These are phyloP conservation scores for Octodonta nipae DNA, from an alignment of 2,888 invertebrate species.

Conservation along the genomic window DNA sequence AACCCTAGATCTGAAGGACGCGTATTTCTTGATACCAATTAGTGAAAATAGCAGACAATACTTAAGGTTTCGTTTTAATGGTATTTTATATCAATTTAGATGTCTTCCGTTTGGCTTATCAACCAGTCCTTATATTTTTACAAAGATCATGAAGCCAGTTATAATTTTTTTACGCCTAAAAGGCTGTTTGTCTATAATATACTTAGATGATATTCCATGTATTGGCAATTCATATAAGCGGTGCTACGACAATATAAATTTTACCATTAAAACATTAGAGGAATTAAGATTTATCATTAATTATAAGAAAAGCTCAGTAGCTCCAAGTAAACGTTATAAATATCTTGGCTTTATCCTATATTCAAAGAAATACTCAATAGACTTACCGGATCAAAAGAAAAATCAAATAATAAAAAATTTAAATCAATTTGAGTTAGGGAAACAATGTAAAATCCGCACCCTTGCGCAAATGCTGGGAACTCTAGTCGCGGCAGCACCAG, in stretches of 20 bases:
- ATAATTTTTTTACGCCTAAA: slow-evolving; percentile 7
- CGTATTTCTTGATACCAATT: slow-evolving; percentile 16
- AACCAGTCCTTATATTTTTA: slow-evolving; percentile 16
- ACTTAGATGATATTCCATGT: slow-evolving; percentile 16
- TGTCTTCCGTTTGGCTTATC: slow-evolving; percentile 13
- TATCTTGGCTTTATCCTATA: slow-evolving; percentile 15
- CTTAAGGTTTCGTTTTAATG: slow-evolving; percentile 15
- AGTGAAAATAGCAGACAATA: slow-evolving; percentile 12
- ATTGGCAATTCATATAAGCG: slow-evolving; percentile 8
- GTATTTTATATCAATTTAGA: slow-evolving; percentile 15
- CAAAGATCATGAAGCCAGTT: slow-evolving; percentile 18
- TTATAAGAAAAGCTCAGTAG: slow-evolving; percentile 11
- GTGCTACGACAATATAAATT: slow-evolving; percentile 3
- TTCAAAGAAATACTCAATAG: slow-evolving; percentile 4
- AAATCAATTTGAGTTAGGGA: background rate
- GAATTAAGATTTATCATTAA: slow-evolving; percentile 15
- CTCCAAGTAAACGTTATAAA: slow-evolving; percentile 9
- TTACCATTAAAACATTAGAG: slow-evolving; percentile 3
- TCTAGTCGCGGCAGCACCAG: slow-evolving; percentile 20
- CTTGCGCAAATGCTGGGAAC: slow-evolving; percentile 10
- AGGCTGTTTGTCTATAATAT: slow-evolving; percentile 12
- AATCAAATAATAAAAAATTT: slow-evolving; percentile 1
- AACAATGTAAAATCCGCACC: slow-evolving; percentile 5
- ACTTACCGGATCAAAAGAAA: slow-evolving; percentile 7
- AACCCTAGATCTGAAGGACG: slow-evolving; percentile 13